Percentiles rank a stretch among this genome's conserved stretches.
Evolutionary conservation across 2,797 vertebrate genomes (phyloP).

Genomic region (Glyptemys insculpta): DNA sequence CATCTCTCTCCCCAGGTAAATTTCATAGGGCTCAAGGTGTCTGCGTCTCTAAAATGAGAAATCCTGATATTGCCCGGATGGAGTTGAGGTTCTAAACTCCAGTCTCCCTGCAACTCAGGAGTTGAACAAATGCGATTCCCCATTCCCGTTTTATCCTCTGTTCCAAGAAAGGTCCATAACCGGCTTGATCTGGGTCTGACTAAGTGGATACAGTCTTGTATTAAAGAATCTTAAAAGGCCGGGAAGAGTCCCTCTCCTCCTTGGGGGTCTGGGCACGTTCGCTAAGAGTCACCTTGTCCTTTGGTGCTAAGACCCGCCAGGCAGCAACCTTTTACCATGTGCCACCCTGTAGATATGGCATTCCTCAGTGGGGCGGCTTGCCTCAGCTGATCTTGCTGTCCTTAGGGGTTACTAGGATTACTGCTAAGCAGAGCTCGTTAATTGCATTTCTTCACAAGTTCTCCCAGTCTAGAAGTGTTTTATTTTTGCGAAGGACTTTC

Average conservation of each 20-base stretch:
- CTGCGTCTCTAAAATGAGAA: not conserved
- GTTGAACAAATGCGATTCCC: not conserved
- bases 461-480: not conserved
- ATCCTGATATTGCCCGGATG: no score
- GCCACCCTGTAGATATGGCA: not conserved
- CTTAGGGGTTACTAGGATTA: no score
- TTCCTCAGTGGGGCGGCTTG: not conserved
- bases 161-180: not conserved
- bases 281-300: not conserved
- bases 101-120: not conserved
- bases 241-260: not conserved
- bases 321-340: not conserved
- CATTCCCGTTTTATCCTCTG: not conserved
- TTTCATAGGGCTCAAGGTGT: not conserved
- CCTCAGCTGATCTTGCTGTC: not conserved
- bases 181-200: not conserved
- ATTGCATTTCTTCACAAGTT: not conserved
- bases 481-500: not conserved
- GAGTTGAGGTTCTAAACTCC: not conserved
- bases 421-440: not conserved
- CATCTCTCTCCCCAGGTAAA: no score
- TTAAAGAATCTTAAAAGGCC: not conserved
- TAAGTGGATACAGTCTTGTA: fast-evolving
- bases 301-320: not conserved
- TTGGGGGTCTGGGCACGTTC: not conserved